Evolutionary conservation across 2,888 invertebrate species (phyloP), one percentile per base, ranked within the genome.

Genomic region (Priocnemis perturbator): DNA sequence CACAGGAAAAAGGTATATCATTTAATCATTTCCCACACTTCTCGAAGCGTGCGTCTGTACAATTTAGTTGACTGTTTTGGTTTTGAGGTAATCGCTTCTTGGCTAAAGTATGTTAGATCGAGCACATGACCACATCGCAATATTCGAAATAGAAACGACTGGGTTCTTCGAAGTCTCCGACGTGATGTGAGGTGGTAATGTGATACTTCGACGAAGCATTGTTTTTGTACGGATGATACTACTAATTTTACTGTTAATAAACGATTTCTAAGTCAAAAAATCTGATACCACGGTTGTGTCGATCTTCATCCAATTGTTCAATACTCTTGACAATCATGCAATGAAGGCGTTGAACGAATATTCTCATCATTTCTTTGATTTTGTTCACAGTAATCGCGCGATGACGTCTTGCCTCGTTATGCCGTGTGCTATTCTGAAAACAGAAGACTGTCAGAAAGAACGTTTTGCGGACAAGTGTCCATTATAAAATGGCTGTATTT

Each of bases 401-500:
- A n/a, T n/a, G n/a, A n/a, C 26, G 5, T 26, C 26, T 1, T 1
- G 37, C 11, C 37, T 37, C 37, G 11, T 37, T 1, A 11, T 11
- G 11, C 37, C 37, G 7, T 7, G 37, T 1, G 1, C 37, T 37
- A 11, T 37, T 37, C 11, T 37, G 37, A 37, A 37, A 37, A 37
- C 37, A 37, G 11, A 37, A 37, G 37, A 37, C 7, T 37, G 37
- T 37, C 37, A 37, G 37, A 37, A 37, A 37, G 37, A 37, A 37
- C 37, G 11, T 37, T 7, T 37, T 37, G 37, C 37, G 15, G 47
- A 64, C 30, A 30, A 68, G 26, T 23, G 65, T 86, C 88, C 88
- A 88, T 88, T 88, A 87, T 86, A 88, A 88, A 88, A 88, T 88
- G 88, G 88, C 86, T 88, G 85, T 88, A 88, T 88, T 88, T 87